phyloP scores from a whole-genome alignment of 2,797 vertebrate genomes.

The Allobates femoralis region DNA sequence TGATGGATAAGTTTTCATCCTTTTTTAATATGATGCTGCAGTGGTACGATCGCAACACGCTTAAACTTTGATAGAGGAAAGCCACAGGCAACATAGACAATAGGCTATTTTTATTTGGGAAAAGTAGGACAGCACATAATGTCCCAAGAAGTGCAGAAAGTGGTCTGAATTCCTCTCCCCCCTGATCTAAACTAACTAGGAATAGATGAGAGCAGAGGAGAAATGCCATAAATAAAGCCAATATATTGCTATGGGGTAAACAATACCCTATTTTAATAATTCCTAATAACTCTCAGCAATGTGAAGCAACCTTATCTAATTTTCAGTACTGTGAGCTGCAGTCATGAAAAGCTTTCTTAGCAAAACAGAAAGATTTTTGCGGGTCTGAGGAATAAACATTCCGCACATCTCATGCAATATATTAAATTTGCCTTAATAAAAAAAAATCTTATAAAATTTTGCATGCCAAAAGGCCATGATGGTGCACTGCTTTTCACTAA shows the following conservation, averaged over 20 bases:
- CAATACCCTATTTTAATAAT: background rate
- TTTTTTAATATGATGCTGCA: background rate
- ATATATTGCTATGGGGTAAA: background rate
- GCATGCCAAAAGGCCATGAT: conserved; percentile 17
- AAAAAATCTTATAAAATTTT: conserved; percentile 1
- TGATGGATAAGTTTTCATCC: background rate
- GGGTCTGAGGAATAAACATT: background rate
- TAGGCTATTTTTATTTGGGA: background rate
- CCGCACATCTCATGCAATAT: background rate
- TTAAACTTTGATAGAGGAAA: background rate
- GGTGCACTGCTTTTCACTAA: background rate
- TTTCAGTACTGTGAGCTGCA: background rate
- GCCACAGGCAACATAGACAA: background rate
- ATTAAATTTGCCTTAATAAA: conserved; percentile 6
- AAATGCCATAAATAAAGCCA: background rate
- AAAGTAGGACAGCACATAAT: background rate
- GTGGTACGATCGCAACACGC: no score
- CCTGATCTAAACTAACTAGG: background rate
- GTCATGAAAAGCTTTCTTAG: background rate
- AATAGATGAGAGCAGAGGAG: background rate
- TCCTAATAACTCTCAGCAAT: background rate
- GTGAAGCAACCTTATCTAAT: background rate
- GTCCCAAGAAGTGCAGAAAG: background rate
- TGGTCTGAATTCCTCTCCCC: background rate
- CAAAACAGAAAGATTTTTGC: background rate